Evolutionary conservation across 1,140 invertebrate species (phyloP), one percentile per base, ranked within the genome.

Genomic region (Euwallacea fornicatus): DNA sequence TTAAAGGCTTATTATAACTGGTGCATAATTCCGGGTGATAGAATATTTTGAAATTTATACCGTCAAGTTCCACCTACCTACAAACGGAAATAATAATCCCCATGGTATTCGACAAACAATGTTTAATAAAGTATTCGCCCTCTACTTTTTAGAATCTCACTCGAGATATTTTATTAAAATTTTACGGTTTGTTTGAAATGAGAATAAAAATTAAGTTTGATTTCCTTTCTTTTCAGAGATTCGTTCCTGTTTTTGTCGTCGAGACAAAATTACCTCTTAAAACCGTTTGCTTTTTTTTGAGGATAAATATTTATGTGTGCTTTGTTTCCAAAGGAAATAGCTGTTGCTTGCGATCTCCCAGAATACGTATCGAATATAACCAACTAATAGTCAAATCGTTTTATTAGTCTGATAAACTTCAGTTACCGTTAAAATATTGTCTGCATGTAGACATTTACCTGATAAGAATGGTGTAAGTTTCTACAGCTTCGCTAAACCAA

Each of bases 161-260:
- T 41, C 55, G 21, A 58, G 10, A 10, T 41, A 33, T 58, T 58
- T 58, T 58, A 58, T 58, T 58, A 58, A 58, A 58, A 58, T 58
- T 58, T 58, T 58, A 58, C 55, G 55, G 55, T 58, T 58, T 58
- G 55, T 13, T 58, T 58, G 55, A 16, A 50, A 50, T 50, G 13
- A 50, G 46, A 50, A 50, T 50, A 50, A 50, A 13, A 50, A 50
- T 50, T 50, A 50, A 50, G 46, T 50, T 50, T 50, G 46, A 50
- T 50, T 50, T 6, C 46, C 46, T 50, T 50, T 50, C 7, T 13
- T 50, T 50, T 50, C 13, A 6, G 9, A 6, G 6, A 10, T 50
- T 50, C 46, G 46, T 50, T 50, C 13, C 9, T 13, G 46, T 11
- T 50, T 13, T 50, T 50, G 46, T 50, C 46, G 46, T 50, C 13